Percentiles rank a stretch among this genome's conserved stretches.
Evolutionary conservation across 2,797 vertebrate genomes (phyloP).

Genomic region (Rallus crepitans): DNA sequence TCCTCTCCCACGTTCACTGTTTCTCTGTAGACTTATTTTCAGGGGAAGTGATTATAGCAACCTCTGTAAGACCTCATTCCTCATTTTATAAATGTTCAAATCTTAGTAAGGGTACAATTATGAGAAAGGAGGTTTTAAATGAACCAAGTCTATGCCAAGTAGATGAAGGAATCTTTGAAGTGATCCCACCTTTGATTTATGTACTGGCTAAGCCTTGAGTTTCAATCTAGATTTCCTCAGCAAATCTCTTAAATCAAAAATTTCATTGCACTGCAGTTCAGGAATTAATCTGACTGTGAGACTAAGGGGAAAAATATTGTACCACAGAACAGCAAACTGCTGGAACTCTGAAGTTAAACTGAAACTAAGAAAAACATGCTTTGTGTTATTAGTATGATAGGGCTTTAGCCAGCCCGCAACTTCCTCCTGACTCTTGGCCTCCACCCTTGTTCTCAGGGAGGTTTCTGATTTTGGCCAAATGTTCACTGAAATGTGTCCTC

Average conservation of each 20-base stretch:
- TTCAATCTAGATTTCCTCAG: conserved; percentile 71
- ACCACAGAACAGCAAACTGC: conserved; percentile 52
- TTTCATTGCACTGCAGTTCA: conserved; percentile 50
- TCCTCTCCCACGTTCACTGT: background rate
- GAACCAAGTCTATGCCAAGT: conserved; percentile 40
- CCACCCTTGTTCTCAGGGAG: conserved; percentile 13
- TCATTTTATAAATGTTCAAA: conserved; percentile 60
- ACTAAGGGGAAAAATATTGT: conserved; percentile 51
- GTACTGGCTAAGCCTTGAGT: conserved; percentile 56
- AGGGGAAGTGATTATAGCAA: conserved; percentile 50
- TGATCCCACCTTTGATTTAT: conserved; percentile 72
- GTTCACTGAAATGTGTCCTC: background rate
- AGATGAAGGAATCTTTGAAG: conserved; percentile 71
- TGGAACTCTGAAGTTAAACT: conserved; percentile 45
- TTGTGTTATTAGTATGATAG: conserved; percentile 50
- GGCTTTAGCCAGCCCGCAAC: conserved; percentile 40
- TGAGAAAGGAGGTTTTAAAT: conserved; percentile 56
- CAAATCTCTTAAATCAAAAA: conserved; percentile 74
- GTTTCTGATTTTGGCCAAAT: conserved; percentile 46
- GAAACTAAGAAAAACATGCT: conserved; percentile 60
- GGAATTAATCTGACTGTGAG: conserved; percentile 65
- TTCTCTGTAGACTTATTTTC: conserved; percentile 44
- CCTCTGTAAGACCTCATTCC: conserved; percentile 40
- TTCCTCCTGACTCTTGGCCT: conserved; percentile 45
- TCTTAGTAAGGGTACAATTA: conserved; percentile 57